Percentiles rank a stretch among this genome's conserved stretches.
Evolutionary conservation across 2,797 vertebrate species (phyloP).

Genomic region (Scomberomorus guttatus): DNA sequence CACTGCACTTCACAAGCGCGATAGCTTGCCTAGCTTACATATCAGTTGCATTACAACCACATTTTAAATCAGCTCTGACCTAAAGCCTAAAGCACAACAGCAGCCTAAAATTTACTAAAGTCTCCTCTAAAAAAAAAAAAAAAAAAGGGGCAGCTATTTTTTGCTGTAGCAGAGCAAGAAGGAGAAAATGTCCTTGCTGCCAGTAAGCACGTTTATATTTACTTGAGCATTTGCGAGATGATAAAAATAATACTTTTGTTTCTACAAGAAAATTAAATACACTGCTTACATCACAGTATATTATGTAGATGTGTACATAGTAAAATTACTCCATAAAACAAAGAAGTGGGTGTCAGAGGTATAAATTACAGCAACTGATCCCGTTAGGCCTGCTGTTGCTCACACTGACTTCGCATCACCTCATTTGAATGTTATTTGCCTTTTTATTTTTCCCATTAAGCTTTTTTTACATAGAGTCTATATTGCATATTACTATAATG

Average conservation of each 20-base stretch:
- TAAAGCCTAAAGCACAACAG: neutral
- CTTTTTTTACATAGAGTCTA: conserved; percentile 20
- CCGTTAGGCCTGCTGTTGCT: conserved; percentile 28
- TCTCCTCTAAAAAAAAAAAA: neutral
- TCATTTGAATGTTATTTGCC: conserved; percentile 47
- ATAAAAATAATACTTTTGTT: conserved; percentile 27
- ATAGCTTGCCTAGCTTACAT: neutral
- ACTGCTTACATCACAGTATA: neutral
- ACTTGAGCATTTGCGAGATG: conserved; percentile 11
- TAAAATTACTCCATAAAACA: conserved; percentile 5
- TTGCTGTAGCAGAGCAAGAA: conserved; percentile 6
- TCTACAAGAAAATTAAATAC: conserved; percentile 24
- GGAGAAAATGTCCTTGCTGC: conserved; percentile 22
- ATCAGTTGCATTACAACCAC: neutral
- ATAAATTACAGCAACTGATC: conserved; percentile 31
- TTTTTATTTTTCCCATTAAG: conserved; percentile 39
- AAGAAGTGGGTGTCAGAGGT: conserved; percentile 7
- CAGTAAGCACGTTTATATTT: conserved; percentile 24
- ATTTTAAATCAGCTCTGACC: conserved; percentile 10
- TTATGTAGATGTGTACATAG: neutral
- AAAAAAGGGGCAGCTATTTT: neutral
- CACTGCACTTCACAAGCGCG: neutral
- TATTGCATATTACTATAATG: conserved; percentile 43
- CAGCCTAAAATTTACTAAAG: neutral
- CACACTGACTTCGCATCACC: conserved; percentile 22